Conservation (phyloP, 2,113 vertebrate genomes). For the Gadus chalcogrammus region DNA sequence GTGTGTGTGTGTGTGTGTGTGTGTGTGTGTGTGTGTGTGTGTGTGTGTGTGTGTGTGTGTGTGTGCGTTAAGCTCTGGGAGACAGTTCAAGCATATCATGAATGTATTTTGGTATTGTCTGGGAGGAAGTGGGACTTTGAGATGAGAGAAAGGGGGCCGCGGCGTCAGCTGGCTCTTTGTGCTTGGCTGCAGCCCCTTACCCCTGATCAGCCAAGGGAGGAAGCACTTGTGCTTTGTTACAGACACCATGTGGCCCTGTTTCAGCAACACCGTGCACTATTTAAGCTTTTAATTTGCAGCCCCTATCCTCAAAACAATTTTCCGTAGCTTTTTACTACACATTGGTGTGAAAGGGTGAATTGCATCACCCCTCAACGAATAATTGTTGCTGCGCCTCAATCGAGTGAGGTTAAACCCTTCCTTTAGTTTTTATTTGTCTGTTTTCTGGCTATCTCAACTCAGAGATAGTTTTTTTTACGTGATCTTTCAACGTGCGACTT, state of each 20-base stretch:
- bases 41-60: constrained; percentile 4
- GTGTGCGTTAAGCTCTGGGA: constrained; percentile 43
- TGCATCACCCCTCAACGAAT: too few species aligned
- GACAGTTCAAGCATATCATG: constrained; percentile 71
- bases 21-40: background rate
- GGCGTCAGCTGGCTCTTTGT: constrained; percentile 77
- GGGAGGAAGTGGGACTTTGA: constrained; percentile 70
- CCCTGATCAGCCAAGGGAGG: constrained; percentile 71
- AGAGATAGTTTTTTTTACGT: too few species aligned
- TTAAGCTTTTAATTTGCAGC: constrained; percentile 35
- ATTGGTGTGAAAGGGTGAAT: constrained; percentile 11
- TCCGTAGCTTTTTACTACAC: constrained; percentile 25
- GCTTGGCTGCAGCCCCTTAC: constrained; percentile 57
- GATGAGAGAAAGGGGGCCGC: constrained; percentile 63
- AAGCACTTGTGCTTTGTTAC: constrained; percentile 69
- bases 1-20: background rate
- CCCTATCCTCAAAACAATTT: constrained; percentile 37
- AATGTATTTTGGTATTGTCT: constrained; percentile 72
- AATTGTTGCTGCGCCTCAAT: too few species aligned
- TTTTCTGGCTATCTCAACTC: too few species aligned
- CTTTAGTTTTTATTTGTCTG: too few species aligned
- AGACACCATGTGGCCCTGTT: constrained; percentile 62
- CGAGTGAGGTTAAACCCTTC: too few species aligned
- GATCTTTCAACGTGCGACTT: too few species aligned
- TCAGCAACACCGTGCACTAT: constrained; percentile 45